A percentile compares a stretch with the other conserved stretches of the same genome.
phyloP scores from a whole-genome alignment of 2,888 invertebrate species.

The Xestia c-nigrum region DNA sequence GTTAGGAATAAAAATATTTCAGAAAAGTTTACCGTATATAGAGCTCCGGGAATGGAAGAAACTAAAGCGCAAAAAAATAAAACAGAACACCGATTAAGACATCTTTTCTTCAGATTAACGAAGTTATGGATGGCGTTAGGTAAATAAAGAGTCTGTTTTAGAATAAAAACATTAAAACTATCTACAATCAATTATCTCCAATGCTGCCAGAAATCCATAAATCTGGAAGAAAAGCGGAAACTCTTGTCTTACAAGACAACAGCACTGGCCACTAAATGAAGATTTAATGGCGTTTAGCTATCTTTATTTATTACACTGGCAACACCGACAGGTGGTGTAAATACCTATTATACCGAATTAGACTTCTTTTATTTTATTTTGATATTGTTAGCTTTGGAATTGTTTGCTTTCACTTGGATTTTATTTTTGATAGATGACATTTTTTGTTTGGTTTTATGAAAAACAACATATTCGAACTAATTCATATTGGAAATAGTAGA shows the following conservation, averaged over 20 bases:
- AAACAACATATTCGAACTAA: no score
- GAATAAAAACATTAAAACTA: constrained; percentile 4
- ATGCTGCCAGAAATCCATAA: constrained; percentile 55
- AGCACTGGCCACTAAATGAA: constrained; percentile 63
- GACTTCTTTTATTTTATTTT: constrained; percentile 42
- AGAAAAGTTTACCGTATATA: background rate
- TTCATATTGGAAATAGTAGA: background rate
- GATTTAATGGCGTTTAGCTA: constrained; percentile 66
- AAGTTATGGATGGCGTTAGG: background rate
- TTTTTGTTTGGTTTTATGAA: background rate
- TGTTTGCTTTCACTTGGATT: constrained; percentile 16
- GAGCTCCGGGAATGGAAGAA: background rate
- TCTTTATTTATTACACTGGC: constrained; percentile 65
- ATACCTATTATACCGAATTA: constrained; percentile 64
- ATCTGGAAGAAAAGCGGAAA: constrained; percentile 62
- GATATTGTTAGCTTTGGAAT: constrained; percentile 26
- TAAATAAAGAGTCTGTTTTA: background rate
- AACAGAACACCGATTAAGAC: background rate
- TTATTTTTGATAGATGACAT: background rate
- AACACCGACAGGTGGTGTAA: constrained; percentile 57
- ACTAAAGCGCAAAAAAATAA: background rate
- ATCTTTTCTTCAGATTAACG: background rate
- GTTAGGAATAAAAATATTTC: background rate
- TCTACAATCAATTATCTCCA: constrained; percentile 30
- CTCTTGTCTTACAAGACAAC: constrained; percentile 57